phyloP scores from a whole-genome alignment of 2,797 vertebrate genomes.

The Alectoris magna region DNA sequence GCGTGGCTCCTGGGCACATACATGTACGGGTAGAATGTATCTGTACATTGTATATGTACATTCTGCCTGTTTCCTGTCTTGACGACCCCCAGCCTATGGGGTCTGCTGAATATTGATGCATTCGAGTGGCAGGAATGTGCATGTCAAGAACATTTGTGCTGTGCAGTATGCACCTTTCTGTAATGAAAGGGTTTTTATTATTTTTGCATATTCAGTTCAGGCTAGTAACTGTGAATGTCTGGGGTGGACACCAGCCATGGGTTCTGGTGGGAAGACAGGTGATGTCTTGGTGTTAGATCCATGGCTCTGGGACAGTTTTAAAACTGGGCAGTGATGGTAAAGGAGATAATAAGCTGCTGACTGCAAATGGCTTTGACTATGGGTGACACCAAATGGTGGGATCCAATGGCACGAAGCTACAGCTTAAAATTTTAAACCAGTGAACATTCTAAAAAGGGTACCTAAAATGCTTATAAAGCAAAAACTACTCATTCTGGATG shows the following conservation, averaged over 20 bases:
- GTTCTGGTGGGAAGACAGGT: neutral
- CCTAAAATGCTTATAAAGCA: neutral
- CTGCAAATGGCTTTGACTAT: neutral
- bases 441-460: neutral
- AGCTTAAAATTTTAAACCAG: neutral
- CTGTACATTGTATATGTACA: too few relatives aligned
- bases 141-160: neutral
- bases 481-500: neutral
- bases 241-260: neutral
- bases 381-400: neutral
- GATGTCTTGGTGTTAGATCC: neutral
- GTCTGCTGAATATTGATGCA: neutral
- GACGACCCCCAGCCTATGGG: neutral
- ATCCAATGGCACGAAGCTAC: neutral
- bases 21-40: too few relatives aligned
- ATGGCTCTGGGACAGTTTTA: neutral
- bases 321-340: neutral
- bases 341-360: neutral
- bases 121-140: rapidly evolving
- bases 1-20: neutral
- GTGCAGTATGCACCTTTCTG: neutral
- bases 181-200: neutral
- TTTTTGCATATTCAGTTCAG: neutral
- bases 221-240: neutral
- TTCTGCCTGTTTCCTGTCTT: too few relatives aligned